Evolutionary conservation across 2,113 vertebrate genomes (phyloP), one percentile per base, ranked within the genome.

Genomic region (Engraulis encrasicolus): DNA sequence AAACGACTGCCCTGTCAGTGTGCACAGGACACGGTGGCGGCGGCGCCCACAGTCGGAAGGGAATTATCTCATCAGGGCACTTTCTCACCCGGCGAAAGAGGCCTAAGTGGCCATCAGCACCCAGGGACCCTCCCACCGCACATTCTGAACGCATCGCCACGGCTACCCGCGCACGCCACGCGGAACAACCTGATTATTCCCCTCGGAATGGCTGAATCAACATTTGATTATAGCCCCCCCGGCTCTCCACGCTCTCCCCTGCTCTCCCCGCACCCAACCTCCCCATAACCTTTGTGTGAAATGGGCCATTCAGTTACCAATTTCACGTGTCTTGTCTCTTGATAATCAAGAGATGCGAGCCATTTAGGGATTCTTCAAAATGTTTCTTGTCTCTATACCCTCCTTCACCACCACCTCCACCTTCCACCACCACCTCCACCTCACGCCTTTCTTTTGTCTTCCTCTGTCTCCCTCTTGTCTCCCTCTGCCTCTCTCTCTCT

Each of bases 211-310:
- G 89, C 91, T 92, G 92, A 95, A 95, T 95, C 95, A 94, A 94
- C 94, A 95, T 93, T 91, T 95, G 95, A 95, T 94, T 93, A 93
- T 93, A 89, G 89, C 89, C 91, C 93, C 91, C n/a, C n/a, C n/a
- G n/a, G n/a, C n/a, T n/a, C n/a, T n/a, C n/a, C n/a, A n/a, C n/a
- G n/a, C n/a, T n/a, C n/a, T n/a, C n/a, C n/a, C n/a, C n/a, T n/a
- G n/a, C 88, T 89, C 49, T 82, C 88, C 7, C 27, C 58, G 23
- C 7, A 23, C 66, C 66, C 66, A 74, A 31, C 66, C 66, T 74
- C 31, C 66, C 66, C 66, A 74, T 74, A 74, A 89, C 87, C 91
- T 87, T 88, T 85, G 81, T 84, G 50, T 90, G 88, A 91, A 91
- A 90, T 88, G 77, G 90, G 85, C 88, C 83, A 92, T 91, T 92